A percentile compares a stretch with the other conserved stretches of the same genome.
Evolutionary conservation across 2,888 invertebrate genomes (phyloP).

Genomic region (Dyspetes luteomarginatus): DNA sequence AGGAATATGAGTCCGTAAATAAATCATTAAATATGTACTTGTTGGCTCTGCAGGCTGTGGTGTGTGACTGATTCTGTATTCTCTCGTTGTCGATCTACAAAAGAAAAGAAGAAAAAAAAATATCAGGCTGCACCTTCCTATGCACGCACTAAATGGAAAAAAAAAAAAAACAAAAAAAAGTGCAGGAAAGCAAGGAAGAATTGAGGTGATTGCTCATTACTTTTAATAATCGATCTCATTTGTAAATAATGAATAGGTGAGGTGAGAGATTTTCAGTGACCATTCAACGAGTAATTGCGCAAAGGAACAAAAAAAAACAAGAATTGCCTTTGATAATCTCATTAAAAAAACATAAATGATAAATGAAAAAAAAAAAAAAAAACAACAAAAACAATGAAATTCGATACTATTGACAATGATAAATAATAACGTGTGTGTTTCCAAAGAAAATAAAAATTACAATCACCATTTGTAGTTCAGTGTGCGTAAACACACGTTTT

Average conservation of each 20-base stretch:
- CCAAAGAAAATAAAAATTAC: slow-evolving; percentile 5
- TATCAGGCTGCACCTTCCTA: slow-evolving; percentile 74
- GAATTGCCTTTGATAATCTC: slow-evolving; percentile 49
- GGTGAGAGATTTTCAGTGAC: slow-evolving; percentile 31
- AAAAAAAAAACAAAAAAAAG: slow-evolving; percentile 55
- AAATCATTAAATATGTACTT: slow-evolving; percentile 55
- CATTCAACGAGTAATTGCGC: slow-evolving; percentile 49
- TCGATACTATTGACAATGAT: slow-evolving; percentile 24
- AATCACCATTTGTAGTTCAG: slow-evolving; percentile 56
- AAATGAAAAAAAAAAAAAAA: slow-evolving; percentile 20
- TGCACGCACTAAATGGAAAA: slow-evolving; percentile 70
- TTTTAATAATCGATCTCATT: slow-evolving; percentile 76
- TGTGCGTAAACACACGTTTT: slow-evolving; percentile 45
- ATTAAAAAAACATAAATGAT: too few relatives aligned
- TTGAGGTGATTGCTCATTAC: slow-evolving; percentile 76
- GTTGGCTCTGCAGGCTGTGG: slow-evolving; percentile 74
- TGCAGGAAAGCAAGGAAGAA: slow-evolving; percentile 37
- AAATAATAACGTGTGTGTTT: slow-evolving; percentile 14
- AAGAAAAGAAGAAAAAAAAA: slow-evolving; percentile 40
- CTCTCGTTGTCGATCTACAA: slow-evolving; percentile 65
- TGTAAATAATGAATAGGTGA: slow-evolving; percentile 73
- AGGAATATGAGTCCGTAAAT: slow-evolving; percentile 31
- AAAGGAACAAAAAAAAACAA: slow-evolving; percentile 7
- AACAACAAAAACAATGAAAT: slow-evolving; percentile 13
- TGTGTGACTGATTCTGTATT: slow-evolving; percentile 71